Evolutionary conservation across 2,797 vertebrate genomes (phyloP), one percentile per base, ranked within the genome.

Genomic region (Tenualosa thibaudeaui): DNA sequence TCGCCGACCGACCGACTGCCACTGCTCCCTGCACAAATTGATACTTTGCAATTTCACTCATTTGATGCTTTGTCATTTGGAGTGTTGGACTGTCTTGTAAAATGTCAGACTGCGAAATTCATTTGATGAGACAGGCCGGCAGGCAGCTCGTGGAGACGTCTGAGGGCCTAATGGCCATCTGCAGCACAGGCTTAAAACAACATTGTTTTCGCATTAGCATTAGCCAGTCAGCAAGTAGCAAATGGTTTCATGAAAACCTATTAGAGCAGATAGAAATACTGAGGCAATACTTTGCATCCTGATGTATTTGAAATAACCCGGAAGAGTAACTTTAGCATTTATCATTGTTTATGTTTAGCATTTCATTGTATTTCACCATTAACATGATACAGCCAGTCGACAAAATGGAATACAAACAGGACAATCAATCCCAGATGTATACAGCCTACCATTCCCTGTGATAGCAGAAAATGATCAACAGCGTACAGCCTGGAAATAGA

Each of bases 51-150:
- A 86, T 89, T 86, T 87, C 81, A 81, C 82, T 68, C 58, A n/a
- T 88, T 85, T 82, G 68, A 84, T 84, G 83, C 84, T 75, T 78
- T 86, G 89, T 88, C 90, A 89, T 86, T 83, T 86, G 89, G 89
- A 83, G 83, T 37, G 84, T 81, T 89, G 82, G 83, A 85, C 81
- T 85, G 13, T 81, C 87, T 85, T 82, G 50, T 49, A 68, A 90
- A 91, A 90, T 91, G 89, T 89, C 90, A 90, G 87, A 17, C 40
- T 81, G 71, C 81, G 82, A 89, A 65, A 87, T 89, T 89, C 87
- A 84, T 81, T 84, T 86, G 89, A 89, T 86, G 86, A 85, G 83
- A 78, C 71, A 78, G 68, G 31, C 26, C 7, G 65, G 71, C 71
- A 22, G 68, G 31, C 26, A 8, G 65, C 31, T 68, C 62, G 1